These are phyloP conservation scores for Omphaloscelis lunosa DNA, from an alignment of 2,888 invertebrate genomes.

Conservation along the genomic window DNA sequence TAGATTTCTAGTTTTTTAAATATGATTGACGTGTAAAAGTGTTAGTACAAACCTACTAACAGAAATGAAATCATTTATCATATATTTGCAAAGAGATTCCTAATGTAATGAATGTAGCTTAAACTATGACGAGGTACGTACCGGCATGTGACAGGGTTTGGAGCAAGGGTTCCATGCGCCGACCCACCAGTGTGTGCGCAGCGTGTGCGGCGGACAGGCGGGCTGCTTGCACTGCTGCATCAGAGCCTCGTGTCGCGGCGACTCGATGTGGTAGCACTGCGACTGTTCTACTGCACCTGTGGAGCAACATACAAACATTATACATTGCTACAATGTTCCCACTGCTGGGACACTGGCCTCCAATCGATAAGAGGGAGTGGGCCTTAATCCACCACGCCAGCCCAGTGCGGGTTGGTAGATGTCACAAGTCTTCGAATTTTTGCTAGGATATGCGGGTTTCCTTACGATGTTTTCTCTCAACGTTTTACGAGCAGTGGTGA, in stretches of 20 bases:
- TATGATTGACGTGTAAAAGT: too few relatives aligned
- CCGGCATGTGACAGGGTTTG: constrained; percentile 84
- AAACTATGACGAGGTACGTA: constrained; percentile 60
- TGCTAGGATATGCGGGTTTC: too few relatives aligned
- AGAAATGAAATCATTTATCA: too few relatives aligned
- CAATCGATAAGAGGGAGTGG: too few relatives aligned
- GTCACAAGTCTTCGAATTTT: too few relatives aligned
- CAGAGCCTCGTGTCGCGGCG: constrained; percentile 90
- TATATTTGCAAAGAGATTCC: too few relatives aligned
- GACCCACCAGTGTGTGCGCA: constrained; percentile 95
- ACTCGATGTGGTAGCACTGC: constrained; percentile 90
- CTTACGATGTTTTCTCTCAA: too few relatives aligned
- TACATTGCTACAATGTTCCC: neutral
- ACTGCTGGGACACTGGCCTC: too few relatives aligned
- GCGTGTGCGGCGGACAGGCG: constrained; percentile 90
- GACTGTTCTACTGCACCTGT: constrained; percentile 91
- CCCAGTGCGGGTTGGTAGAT: too few relatives aligned
- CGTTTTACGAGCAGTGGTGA: too few relatives aligned
- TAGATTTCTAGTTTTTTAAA: neutral
- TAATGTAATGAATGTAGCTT: too few relatives aligned
- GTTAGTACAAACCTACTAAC: neutral
- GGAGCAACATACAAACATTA: neutral
- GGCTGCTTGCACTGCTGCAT: constrained; percentile 92
- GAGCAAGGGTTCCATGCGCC: constrained; percentile 96
- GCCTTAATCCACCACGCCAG: too few relatives aligned